Evolutionary conservation across 2,113 vertebrate genomes (phyloP).

Genomic region (Petaurus breviceps): DNA sequence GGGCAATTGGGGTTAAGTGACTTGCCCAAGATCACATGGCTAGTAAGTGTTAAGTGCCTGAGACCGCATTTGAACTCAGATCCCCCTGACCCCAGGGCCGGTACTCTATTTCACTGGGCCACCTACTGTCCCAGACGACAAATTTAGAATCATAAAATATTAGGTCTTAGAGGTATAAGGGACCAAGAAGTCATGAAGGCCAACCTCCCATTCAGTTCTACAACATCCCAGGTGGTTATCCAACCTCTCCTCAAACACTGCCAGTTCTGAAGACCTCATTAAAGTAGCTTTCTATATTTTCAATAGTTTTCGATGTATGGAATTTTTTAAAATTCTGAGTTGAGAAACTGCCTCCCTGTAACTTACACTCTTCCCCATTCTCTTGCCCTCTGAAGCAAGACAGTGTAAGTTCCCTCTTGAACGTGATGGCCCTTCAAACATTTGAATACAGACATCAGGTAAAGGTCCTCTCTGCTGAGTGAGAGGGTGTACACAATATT

Average conservation of each 20-base stretch:
- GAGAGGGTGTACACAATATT: neutral
- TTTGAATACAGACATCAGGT: neutral
- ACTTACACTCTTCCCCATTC: neutral
- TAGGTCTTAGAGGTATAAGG: neutral
- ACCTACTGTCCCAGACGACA: too few relatives aligned
- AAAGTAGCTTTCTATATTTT: neutral
- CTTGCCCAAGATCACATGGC: too few relatives aligned
- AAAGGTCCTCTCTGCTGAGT: neutral
- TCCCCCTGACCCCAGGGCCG: too few relatives aligned
- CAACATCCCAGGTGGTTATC: neutral
- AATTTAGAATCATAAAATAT: neutral
- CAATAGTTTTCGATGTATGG: neutral
- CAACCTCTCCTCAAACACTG: neutral
- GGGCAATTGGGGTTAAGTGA: too few relatives aligned
- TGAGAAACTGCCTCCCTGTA: neutral
- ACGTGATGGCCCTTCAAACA: neutral
- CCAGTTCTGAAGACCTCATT: neutral
- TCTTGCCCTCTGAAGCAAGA: neutral
- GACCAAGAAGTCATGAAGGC: neutral
- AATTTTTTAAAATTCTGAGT: neutral
- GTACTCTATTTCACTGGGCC: too few relatives aligned
- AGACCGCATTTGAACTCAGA: too few relatives aligned
- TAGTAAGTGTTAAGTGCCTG: too few relatives aligned
- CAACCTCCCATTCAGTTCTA: neutral
- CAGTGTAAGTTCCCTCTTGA: neutral